Evolutionary conservation across 2,888 invertebrate species (phyloP).

Genomic region (Koerneria pararmatus): DNA sequence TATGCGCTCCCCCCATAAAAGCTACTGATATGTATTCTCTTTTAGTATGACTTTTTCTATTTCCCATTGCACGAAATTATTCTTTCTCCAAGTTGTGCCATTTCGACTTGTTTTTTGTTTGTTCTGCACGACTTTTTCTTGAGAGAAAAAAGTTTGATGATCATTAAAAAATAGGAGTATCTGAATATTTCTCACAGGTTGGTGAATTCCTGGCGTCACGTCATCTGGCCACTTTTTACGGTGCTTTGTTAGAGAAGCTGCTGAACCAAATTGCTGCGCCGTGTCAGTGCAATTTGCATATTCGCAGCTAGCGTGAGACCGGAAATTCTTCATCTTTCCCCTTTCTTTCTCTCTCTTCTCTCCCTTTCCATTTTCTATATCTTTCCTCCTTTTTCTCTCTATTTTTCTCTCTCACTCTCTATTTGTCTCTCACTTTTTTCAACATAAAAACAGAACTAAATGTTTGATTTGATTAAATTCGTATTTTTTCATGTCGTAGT

Average conservation of each 20-base stretch:
- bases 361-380: too few species aligned
- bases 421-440: not conserved
- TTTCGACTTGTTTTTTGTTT: too few species aligned
- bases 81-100: too few species aligned
- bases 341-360: too few species aligned
- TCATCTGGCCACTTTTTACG: conserved; percentile 39
- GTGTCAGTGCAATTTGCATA: conserved; percentile 33
- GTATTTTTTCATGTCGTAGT: not conserved
- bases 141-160: not conserved
- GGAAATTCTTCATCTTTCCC: too few species aligned
- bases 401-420: not conserved
- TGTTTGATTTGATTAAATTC: not conserved
- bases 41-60: too few species aligned
- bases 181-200: conserved; percentile 18
- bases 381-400: not conserved
- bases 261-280: conserved; percentile 32
- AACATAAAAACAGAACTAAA: not conserved
- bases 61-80: too few species aligned
- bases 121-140: not conserved
- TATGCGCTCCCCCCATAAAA: too few species aligned
- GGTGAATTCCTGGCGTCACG: conserved; percentile 34
- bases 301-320: too few species aligned
- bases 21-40: too few species aligned
- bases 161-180: not conserved
- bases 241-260: conserved; percentile 37